Conservation (phyloP, 2,797 vertebrate species). For the Cossypha caffra region DNA sequence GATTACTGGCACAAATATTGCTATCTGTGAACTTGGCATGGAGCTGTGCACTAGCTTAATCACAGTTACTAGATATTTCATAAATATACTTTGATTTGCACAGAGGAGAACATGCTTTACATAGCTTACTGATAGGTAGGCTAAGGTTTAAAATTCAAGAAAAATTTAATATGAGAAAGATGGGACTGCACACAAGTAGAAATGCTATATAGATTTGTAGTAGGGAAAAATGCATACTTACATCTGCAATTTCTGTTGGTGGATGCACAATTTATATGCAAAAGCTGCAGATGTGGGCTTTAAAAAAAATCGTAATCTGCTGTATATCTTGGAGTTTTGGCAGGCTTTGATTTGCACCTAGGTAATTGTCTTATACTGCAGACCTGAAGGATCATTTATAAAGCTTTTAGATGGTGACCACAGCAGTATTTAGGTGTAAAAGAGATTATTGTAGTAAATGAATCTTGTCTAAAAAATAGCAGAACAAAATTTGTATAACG, state of each 20-base stretch:
- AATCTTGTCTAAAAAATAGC: constrained; percentile 62
- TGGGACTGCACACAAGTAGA: neutral
- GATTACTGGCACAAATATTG: neutral
- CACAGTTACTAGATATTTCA: neutral
- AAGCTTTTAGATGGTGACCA: constrained; percentile 55
- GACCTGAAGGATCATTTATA: constrained; percentile 34
- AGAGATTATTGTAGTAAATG: constrained; percentile 62
- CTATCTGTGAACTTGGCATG: neutral
- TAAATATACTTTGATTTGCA: neutral
- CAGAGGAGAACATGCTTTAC: neutral
- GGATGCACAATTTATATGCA: neutral
- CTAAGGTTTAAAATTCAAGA: neutral
- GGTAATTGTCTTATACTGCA: constrained; percentile 7
- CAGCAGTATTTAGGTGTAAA: constrained; percentile 8
- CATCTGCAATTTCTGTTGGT: neutral
- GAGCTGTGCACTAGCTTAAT: neutral
- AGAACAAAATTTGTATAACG: constrained; percentile 30
- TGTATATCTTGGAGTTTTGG: neutral
- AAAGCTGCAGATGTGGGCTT: neutral
- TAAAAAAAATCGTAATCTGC: neutral
- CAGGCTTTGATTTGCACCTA: neutral
- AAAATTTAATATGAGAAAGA: neutral
- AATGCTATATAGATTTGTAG: neutral
- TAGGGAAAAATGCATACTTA: neutral
- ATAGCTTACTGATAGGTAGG: neutral